Base-by-base conservation (phyloP, 2,888 invertebrate species). In the Dioctria linearis region DNA sequence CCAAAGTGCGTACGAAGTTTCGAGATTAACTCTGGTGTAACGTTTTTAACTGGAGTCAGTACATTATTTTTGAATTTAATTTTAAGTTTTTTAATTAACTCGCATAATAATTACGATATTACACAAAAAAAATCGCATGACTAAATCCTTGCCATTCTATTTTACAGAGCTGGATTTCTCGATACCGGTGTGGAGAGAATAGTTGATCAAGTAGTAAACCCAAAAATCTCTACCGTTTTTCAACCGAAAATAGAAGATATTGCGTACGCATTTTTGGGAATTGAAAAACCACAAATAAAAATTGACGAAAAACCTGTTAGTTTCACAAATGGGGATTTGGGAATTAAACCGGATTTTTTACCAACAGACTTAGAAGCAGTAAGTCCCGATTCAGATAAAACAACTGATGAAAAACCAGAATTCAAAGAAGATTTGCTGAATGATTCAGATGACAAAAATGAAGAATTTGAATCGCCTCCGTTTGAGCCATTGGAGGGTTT, bases 121-220 rank as follows among this genome's bases (percentile, higher is more conserved):
- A 25, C 25, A 25, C 0, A 25, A 25, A 25, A 25, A 25, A 25
- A 25, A 25, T 25, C 25, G 25, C 25, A 25, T 25, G 25, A 25
- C 25, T 25, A 37, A 37, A 25, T 25, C 25, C 25, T 25, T 25
- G 25, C 25, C 25, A 25, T 25, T 25, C 25, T 25, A 25, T 80
- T 78, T 83, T 85, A 61, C 90, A 96, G 96, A 86, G 95, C 96
- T 79, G 95, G 96, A 65, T 96, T 95, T 88, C 90, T 98, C 83
- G 96, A 96, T 85, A 94, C 94, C 84, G 98, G 98, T 6, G 96
- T 98, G 3, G 97, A 98, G 87, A 92, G 97, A 83, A 97, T 98
- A 83, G 97, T 98, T 0, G 97, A 98, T 87, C 98, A 98, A 91
- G 97, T 98, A 0, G 96, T 98, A 0, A 96, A 97, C 88, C 96